These are phyloP conservation scores for Drosophila nigritarsus DNA, from an alignment of 2,888 invertebrate species.

Conservation along the genomic window DNA sequence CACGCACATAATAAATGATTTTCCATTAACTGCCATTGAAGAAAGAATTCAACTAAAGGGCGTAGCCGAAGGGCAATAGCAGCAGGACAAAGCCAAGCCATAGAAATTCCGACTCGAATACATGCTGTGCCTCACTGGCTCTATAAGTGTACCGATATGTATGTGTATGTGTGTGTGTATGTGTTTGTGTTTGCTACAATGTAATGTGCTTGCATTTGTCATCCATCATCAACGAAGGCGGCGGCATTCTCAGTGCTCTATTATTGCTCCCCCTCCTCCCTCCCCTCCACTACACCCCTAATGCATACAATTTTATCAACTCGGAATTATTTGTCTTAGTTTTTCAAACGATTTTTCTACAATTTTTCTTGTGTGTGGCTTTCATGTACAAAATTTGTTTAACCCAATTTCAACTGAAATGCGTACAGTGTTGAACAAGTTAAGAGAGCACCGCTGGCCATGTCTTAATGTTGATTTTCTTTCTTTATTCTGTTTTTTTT, in stretches of 20 bases:
- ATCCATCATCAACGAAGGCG: constrained; percentile 69
- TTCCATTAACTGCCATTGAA: constrained; percentile 79
- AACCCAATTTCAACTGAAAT: constrained; percentile 65
- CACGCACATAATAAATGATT: constrained; percentile 82
- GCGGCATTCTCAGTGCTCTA: constrained; percentile 27
- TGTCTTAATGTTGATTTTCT: constrained; percentile 34
- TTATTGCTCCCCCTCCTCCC: background rate
- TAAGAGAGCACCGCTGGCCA: constrained; percentile 10
- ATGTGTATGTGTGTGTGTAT: constrained; percentile 4
- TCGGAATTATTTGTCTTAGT: constrained; percentile 56
- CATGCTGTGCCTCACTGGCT: constrained; percentile 21
- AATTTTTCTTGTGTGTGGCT: constrained; percentile 26
- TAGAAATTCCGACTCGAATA: constrained; percentile 21
- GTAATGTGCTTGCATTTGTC: constrained; percentile 63
- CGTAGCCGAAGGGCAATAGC: constrained; percentile 19
- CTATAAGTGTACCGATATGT: background rate
- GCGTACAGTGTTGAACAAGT: constrained; percentile 20
- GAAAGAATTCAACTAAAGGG: constrained; percentile 32
- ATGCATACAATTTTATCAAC: constrained; percentile 33
- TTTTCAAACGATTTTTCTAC: constrained; percentile 36
- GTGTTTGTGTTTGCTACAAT: constrained; percentile 14
- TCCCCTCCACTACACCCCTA: background rate
- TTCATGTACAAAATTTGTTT: constrained; percentile 39
- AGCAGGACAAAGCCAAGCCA: constrained; percentile 39
- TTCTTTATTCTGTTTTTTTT: background rate